Conservation (phyloP, 2,888 invertebrate genomes). For the Malachius bipustulatus region DNA sequence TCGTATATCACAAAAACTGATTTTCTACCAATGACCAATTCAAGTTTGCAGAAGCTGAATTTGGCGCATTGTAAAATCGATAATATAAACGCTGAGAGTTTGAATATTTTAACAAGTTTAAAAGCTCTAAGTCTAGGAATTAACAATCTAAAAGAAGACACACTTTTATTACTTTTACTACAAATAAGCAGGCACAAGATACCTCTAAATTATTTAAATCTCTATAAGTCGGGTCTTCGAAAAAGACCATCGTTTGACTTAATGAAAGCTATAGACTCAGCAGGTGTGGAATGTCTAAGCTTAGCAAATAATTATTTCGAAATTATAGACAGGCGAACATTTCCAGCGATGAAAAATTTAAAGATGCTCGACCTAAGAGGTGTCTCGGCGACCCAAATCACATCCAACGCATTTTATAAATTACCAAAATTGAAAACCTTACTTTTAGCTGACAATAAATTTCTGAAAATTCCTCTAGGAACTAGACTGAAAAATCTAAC, state of each 20-base stretch:
- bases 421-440: conserved; percentile 44
- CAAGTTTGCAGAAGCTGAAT: conserved; percentile 37
- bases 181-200: no score
- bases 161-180: no score
- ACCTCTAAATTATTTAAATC: conserved; percentile 38
- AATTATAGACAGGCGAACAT: conserved; percentile 38
- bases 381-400: conserved; percentile 40
- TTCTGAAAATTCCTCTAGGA: conserved; percentile 42
- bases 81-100: conserved; percentile 40
- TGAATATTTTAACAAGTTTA: conserved; percentile 39
- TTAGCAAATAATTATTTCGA: conserved; percentile 47
- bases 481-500: conserved; percentile 38
- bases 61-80: conserved; percentile 44
- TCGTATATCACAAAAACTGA: conserved; percentile 36
- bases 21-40: conserved; percentile 40
- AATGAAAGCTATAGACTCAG: conserved; percentile 40
- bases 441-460: conserved; percentile 41
- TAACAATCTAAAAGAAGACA: no score
- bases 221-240: conserved; percentile 44
- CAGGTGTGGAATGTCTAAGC: conserved; percentile 39
- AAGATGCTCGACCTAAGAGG: conserved; percentile 44
- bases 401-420: conserved; percentile 38
- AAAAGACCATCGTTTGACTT: conserved; percentile 39
- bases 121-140: conserved; percentile 41
- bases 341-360: conserved; percentile 46